phyloP scores from a whole-genome alignment of 2,888 invertebrate genomes.

The Drosophila longiperda region DNA sequence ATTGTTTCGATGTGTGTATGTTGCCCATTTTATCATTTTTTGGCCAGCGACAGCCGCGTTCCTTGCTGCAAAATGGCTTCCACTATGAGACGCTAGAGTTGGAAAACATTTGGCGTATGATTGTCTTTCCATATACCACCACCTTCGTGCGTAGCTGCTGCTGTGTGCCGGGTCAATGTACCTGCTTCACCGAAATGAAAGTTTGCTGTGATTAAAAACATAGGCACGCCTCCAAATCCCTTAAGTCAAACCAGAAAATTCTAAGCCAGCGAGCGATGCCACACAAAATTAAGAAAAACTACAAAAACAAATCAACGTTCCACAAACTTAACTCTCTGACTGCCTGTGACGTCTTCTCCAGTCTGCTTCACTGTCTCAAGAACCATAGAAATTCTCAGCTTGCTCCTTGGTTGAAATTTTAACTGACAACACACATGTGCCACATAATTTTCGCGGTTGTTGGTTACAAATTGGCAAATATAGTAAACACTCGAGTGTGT shows the following conservation, averaged over 20 bases:
- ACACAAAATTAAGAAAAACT: constrained; percentile 1
- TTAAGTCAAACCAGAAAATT: not conserved
- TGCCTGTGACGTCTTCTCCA: constrained; percentile 13
- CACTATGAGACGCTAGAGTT: constrained; percentile 79
- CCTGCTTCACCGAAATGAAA: constrained; percentile 18
- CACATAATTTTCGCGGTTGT: constrained; percentile 61
- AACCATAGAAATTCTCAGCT: constrained; percentile 13
- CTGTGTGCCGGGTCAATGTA: constrained; percentile 49
- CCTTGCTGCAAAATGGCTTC: constrained; percentile 65
- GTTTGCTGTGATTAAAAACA: constrained; percentile 42
- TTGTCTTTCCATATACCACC: constrained; percentile 76
- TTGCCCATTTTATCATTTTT: constrained; percentile 51
- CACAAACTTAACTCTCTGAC: constrained; percentile 31
- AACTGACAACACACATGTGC: constrained; percentile 63
- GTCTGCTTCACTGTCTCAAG: constrained; percentile 4
- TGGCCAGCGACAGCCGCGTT: constrained; percentile 31
- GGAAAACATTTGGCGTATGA: constrained; percentile 58
- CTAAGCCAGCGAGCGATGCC: not conserved
- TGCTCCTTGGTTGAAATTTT: constrained; percentile 34
- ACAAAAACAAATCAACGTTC: constrained; percentile 11
- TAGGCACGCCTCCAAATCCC: not conserved
- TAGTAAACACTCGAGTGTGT: constrained; percentile 23
- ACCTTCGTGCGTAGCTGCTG: constrained; percentile 35
- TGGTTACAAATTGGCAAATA: constrained; percentile 44
- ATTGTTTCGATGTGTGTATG: constrained; percentile 73